Base-by-base conservation (phyloP, 2,797 vertebrate genomes). In the Brotula barbata region DNA sequence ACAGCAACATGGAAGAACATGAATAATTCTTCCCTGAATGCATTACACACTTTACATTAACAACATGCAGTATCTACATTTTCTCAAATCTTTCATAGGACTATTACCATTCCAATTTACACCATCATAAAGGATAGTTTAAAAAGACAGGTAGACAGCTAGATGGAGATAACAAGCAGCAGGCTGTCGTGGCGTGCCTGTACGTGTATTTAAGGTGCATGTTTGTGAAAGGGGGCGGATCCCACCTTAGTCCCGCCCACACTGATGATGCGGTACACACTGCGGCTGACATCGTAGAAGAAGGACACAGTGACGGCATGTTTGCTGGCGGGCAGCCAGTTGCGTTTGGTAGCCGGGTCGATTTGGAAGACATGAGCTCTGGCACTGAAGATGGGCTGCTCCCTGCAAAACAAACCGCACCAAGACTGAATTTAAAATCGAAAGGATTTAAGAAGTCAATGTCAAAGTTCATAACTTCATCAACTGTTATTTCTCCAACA, bases 331-430 rank as follows among this genome's bases (percentile, higher is more conserved):
- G 96, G 96, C 78, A 98, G 93, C 96, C 96, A 98, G 89, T 96
- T 97, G 28, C 96, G 86, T 55, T 99, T 98, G 73, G 96, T 98
- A 65, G 93, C 91, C 0, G 96, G 96, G 80, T 98, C 96, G 1
- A 98, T 99, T 86, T 99, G 96, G 91, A 99, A 99, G 23, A 98
- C 96, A 5, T 99, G 96, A 9, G 96, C 96, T 85, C 94, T 89
- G 52, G 94, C 92, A 81, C 95, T 97, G 89, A 95, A 98, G 80
- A 98, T 96, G 0, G 96, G 94, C 88, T 97, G 95, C 88, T 98
- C 96, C 93, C 96, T 98, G 76, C 10, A 57, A 68, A 48, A 10
- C 4, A 33, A n/a, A n/a, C n/a, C n/a, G n/a, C 31, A 33, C 31
- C 31, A 33, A 36, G 3, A 36, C n/a, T n/a, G n/a, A n/a, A n/a